A percentile compares a stretch with the other conserved stretches of the same genome.
These are phyloP conservation scores for Halictus rubicundus DNA, from an alignment of 1,140 invertebrate species.

Conservation along the genomic window DNA sequence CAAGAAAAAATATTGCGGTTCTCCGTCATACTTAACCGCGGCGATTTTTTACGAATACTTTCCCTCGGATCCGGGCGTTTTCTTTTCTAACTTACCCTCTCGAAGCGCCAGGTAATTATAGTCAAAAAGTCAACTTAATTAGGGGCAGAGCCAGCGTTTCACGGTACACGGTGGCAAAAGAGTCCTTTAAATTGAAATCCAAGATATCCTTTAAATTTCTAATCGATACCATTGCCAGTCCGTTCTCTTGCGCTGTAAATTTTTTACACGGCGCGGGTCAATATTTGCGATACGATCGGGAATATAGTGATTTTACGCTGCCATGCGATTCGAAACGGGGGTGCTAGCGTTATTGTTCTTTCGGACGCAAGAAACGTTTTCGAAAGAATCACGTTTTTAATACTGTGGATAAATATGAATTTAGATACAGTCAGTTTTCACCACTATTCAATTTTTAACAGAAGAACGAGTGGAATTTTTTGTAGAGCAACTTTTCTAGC, in stretches of 20 bases:
- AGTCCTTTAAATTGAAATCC: background rate
- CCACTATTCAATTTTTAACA: too few species aligned
- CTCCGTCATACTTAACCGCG: conserved; percentile 36
- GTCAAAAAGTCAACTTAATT: conserved; percentile 42
- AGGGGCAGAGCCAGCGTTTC: conserved; percentile 14
- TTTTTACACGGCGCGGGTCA: background rate
- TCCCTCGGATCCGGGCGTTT: conserved; percentile 8
- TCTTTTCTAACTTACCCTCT: conserved; percentile 12
- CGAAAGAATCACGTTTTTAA: too few species aligned
- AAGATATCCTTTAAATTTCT: conserved; percentile 3
- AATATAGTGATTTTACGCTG: background rate
- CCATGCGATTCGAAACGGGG: background rate
- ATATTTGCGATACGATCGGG: background rate
- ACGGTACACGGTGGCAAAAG: too few species aligned
- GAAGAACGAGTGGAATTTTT: too few species aligned
- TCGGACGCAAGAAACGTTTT: background rate
- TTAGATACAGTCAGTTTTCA: too few species aligned
- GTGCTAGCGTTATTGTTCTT: background rate
- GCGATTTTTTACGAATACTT: conserved; percentile 32
- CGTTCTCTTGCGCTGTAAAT: background rate
- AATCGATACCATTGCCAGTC: conserved; percentile 4
- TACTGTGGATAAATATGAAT: too few species aligned
- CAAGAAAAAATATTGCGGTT: conserved; percentile 1
- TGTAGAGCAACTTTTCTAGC: too few species aligned
- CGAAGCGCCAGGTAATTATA: conserved; percentile 19